Base-by-base conservation (phyloP, 2,888 invertebrate species). In the Lathronympha strigana region DNA sequence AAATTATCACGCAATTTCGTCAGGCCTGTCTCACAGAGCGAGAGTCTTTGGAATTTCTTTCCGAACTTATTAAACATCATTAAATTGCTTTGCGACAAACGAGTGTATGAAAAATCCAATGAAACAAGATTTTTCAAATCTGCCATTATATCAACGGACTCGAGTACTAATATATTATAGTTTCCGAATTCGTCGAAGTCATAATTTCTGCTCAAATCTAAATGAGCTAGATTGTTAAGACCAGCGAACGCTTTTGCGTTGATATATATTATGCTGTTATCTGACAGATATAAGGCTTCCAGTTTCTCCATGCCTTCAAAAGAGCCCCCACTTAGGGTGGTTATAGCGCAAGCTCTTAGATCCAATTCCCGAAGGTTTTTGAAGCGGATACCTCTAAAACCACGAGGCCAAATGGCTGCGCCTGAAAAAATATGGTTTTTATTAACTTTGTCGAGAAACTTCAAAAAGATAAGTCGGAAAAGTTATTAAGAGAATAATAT, bases 281-380 rank as follows among this genome's bases (percentile, higher is more conserved):
- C 87, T 0, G 93, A 89, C 1, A 94, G 76, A 66, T 93, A 93
- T 0, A 95, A 77, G 0, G 88, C 84, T 31, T 84, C 79, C 0
- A 95, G 71, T 0, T 80, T 82, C 0, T 81, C 79, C 79, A 94
- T 82, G 53, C 90, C 88, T 11, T 53, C 66, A 68, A 95, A 94
- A 0, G 85, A 76, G 2, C 83, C 73, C 13, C 78, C 73, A 1
- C 82, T 80, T 0, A 94, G 63, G 0, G 78, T 80, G 66, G 87
- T 81, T 23, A 94, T 94, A 21, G 84, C 82, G 68, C 94, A 94
- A 0, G 90, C 80, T 64, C 94, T 85, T 0, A 94, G 80, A 68
- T 94, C 94, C n/a, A 94, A 73, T 67, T 94, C 93, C 47, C 77
- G 74, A 0, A 94, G 81, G 0, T 73, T 73, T 0, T 79, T 72